Conservation (phyloP, 2,113 vertebrate species). For the Scalopus aquaticus region DNA sequence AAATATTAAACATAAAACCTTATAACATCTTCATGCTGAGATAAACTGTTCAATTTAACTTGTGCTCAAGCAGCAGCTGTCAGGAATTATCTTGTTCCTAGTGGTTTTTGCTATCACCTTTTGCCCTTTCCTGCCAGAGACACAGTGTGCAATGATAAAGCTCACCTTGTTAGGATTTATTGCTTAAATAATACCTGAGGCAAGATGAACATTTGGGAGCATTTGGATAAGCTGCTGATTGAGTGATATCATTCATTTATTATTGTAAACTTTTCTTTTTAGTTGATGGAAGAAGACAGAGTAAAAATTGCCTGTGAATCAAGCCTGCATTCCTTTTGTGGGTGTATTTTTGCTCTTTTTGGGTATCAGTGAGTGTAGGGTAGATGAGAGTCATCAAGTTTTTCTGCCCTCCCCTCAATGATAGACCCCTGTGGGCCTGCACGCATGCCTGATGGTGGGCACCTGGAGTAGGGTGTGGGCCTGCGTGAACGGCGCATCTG, state of each 20-base stretch:
- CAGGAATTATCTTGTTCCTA: conserved; percentile 86
- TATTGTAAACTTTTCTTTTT: conserved; percentile 76
- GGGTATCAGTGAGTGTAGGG: conserved; percentile 63
- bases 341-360: conserved; percentile 57
- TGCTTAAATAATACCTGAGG: conserved; percentile 86
- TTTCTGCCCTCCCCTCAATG: no score
- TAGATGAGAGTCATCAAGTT: no score
- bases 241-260: conserved; percentile 78
- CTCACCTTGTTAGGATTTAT: conserved; percentile 87
- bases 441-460: no score
- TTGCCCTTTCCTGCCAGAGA: conserved; percentile 84
- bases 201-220: conserved; percentile 80
- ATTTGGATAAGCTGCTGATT: conserved; percentile 81
- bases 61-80: conserved; percentile 88
- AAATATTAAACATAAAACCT: conserved; percentile 90
- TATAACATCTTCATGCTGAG: conserved; percentile 88
- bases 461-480: no score
- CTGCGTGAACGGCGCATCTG: no score
- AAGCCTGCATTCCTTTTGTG: conserved; percentile 40
- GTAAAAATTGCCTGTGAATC: conserved; percentile 1
- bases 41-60: conserved; percentile 90
- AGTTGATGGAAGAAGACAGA: neutral
- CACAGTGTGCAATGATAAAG: conserved; percentile 81
- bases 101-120: conserved; percentile 85
- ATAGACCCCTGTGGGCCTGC: no score